Base-by-base conservation (phyloP, 2,888 invertebrate species). In the Oscheius sp. region DNA sequence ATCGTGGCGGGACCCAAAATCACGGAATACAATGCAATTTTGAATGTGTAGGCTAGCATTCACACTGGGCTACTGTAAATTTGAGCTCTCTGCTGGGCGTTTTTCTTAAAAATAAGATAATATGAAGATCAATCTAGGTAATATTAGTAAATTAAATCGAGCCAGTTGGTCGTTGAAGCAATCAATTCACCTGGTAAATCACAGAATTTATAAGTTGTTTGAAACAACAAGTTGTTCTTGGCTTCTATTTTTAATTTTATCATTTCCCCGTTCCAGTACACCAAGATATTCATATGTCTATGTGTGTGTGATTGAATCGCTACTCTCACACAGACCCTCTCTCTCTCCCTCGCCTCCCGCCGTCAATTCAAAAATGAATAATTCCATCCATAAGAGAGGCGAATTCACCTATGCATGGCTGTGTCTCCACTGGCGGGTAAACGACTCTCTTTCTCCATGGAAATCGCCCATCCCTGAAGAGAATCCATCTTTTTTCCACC, bases 301-400 rank as follows among this genome's bases (percentile, higher is more conserved):
- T 20, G 20, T 20, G 42, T 20, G 20, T 42, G 15, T 42, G n/a
- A 42, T 42, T 17, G 42, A 15, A 42, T 17, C 42, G 20, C 42
- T 8, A 17, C 12, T 42, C 42, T 42, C n/a, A 42, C 42, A 15
- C 42, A 4, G 4, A 10, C 42, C 42, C 52, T 12, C 55, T 34
- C 55, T 33, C 34, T 33, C 27, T 25, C 37, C 37, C n/a, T 34
- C 34, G 15, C 25, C 42, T 27, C 27, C 27, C 6, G 50, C 50
- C 50, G 50, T 27, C 50, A 55, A 55, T 61, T 61, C 61, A 27
- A 61, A 61, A 61, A 61, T 61, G 61, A 61, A 61, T 61, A 61
- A 61, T 61, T 61, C 61, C 61, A 61, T 61, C 20, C 45, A 61
- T 61, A 45, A 34, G 20, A 50, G 52, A 58, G 45, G 29, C 46